Evolutionary conservation across 2,888 invertebrate genomes (phyloP).

Genomic region (Pelosia muscerda): DNA sequence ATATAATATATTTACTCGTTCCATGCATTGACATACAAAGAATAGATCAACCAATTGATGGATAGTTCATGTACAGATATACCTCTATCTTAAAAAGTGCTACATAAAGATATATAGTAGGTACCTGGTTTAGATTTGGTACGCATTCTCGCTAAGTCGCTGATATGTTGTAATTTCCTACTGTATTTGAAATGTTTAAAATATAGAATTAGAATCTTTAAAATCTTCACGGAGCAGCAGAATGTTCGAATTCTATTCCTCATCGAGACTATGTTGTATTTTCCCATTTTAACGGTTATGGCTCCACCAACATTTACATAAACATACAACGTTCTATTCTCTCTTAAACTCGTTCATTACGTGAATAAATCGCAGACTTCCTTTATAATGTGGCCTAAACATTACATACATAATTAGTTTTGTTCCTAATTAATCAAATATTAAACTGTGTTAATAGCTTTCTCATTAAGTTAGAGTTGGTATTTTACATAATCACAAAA

Average conservation of each 20-base stretch:
- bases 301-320: neutral
- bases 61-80: no score
- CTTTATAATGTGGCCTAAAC: no score
- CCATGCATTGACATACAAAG: no score
- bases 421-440: neutral
- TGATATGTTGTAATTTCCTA: no score
- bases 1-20: no score
- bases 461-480: neutral
- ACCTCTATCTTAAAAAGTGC: no score
- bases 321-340: neutral
- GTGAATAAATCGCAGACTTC: neutral
- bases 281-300: neutral
- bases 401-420: neutral
- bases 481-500: neutral
- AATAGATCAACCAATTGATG: no score
- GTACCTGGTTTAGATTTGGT: no score
- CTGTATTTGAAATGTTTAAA: no score
- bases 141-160: no score
- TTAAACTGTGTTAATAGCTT: neutral
- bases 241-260: neutral
- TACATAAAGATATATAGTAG: no score
- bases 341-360: neutral
- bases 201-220: no score
- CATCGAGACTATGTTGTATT: neutral
- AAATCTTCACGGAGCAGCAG: neutral